Evolutionary conservation across 2,113 vertebrate species (phyloP).

Genomic region (Scalopus aquaticus): DNA sequence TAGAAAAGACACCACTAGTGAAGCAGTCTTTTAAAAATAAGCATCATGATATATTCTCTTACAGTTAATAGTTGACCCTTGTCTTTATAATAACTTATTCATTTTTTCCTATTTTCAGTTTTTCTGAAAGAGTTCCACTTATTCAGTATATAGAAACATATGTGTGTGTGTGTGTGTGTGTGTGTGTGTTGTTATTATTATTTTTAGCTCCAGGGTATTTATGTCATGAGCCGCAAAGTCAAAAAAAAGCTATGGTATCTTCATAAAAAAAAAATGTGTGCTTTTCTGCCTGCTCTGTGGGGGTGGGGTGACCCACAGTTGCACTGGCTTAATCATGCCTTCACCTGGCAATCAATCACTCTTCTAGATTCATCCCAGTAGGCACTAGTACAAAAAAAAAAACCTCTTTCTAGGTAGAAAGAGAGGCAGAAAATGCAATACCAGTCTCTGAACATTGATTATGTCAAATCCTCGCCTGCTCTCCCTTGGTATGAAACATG

Average conservation of each 20-base stretch:
- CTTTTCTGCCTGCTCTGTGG: neutral
- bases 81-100: neutral
- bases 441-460: conserved; percentile 18
- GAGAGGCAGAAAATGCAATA: conserved; percentile 15
- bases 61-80: conserved; percentile 1
- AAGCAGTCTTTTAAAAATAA: conserved; percentile 15
- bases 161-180: too few relatives aligned
- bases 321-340: neutral
- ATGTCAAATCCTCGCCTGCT: conserved; percentile 29
- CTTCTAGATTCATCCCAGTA: conserved; percentile 13
- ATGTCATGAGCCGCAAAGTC: neutral
- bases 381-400: neutral
- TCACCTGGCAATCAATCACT: conserved; percentile 51
- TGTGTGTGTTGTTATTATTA: conserved; percentile 15
- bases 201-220: conserved; percentile 37
- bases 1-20: neutral
- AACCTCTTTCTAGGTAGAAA: conserved; percentile 51
- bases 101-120: neutral
- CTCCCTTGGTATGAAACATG: neutral
- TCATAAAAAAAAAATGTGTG: neutral
- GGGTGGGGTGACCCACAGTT: neutral
- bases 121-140: conserved; percentile 40
- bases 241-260: conserved; percentile 17
- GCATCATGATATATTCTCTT: conserved; percentile 23
- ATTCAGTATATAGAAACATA: too few relatives aligned